Base-by-base conservation (phyloP, 2,797 vertebrate species). In the Sebastes kiyomatsui region DNA sequence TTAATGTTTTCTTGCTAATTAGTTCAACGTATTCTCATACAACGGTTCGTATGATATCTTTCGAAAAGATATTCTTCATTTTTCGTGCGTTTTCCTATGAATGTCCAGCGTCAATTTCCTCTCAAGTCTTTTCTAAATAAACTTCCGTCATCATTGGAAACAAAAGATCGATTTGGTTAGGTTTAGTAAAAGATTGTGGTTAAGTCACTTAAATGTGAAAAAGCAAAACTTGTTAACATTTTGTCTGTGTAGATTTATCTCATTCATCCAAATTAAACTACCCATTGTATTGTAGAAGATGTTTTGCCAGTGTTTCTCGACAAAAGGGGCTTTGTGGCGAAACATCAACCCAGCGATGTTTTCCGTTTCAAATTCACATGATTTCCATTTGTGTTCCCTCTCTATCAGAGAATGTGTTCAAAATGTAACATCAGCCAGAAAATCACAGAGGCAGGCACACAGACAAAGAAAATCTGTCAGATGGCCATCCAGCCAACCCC, bases 381-480 rank as follows among this genome's bases (percentile, higher is more conserved):
- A 49, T 62, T 61, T 77, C 27, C 5, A 46, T 25, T 68, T 68
- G 10, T 61, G 9, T 74, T 69, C 16, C 11, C 4, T 28, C 10
- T 65, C 13, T 10, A 12, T 30, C n/a, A 30, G 9, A 60, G 20
- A 18, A 28, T 10, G 18, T 28, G 22, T 28, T 62, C 32, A 62
- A 56, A 75, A 32, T 32, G 14, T n/a, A 42, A 49, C 54, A 33
- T 35, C 27, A 46, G 14, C 10, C 49, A 23, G 9, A 46, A 33
- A 42, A 55, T 27, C 33, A 23, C 5, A 30, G 3, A 25, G 4
- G 10, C 67, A 60, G 20, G 5, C 59, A 58, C 66, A 58, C 18
- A 13, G n/a, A 60, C 28, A 60, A 60, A 64, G 59, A n/a, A 60
- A 64, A 69, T 52, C 23, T 65, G 71, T 71, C 71, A 75, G 61